phyloP scores from a whole-genome alignment of 2,888 invertebrate species.

The Aphodius sticticus region DNA sequence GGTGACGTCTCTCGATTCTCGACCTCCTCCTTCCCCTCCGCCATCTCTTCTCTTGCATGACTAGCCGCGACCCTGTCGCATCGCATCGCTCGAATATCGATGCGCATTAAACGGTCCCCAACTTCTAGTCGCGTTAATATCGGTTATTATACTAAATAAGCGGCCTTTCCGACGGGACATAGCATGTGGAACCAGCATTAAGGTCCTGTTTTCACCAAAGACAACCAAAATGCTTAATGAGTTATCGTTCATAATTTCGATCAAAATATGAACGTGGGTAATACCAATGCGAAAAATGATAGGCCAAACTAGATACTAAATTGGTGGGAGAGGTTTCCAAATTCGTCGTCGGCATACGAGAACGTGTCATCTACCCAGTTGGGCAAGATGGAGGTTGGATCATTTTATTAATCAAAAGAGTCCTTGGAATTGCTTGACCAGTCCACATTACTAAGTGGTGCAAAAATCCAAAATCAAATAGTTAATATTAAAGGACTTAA shows the following conservation, averaged over 20 bases:
- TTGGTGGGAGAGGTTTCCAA: no score
- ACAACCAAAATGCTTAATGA: neutral
- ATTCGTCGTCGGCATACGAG: no score
- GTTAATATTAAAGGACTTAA: no score
- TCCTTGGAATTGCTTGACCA: no score
- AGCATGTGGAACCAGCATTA: neutral
- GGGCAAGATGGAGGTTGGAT: no score
- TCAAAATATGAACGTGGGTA: neutral
- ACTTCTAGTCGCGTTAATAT: neutral
- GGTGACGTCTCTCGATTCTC: constrained; percentile 20
- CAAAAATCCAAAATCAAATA: no score
- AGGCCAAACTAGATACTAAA: no score
- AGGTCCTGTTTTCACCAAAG: neutral
- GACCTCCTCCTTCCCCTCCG: neutral
- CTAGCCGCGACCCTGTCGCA: neutral
- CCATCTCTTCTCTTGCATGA: neutral
- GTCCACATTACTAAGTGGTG: no score
- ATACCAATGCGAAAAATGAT: no score
- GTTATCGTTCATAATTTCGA: neutral
- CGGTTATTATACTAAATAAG: neutral
- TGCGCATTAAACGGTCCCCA: neutral
- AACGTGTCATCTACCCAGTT: no score
- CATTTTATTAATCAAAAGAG: no score
- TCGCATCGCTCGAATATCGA: neutral
- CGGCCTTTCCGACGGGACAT: neutral